Conservation (phyloP, 2,888 invertebrate species). For the Psylliodes chrysocephalus region DNA sequence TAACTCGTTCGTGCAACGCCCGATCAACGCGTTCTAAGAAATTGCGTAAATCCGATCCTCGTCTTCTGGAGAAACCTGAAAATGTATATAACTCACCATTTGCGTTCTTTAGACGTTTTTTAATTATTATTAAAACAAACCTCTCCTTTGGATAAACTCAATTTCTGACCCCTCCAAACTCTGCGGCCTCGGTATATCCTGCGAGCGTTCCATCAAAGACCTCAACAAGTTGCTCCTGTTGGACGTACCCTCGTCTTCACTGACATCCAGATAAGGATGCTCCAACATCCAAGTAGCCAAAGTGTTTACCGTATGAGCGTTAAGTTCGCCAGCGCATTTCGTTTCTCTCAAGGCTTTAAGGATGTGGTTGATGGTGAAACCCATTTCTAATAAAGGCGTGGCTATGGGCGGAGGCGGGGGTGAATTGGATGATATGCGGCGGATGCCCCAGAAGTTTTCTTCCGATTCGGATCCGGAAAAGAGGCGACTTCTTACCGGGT, state of each 20-base stretch:
- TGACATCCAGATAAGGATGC: conserved; percentile 65
- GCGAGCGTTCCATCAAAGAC: conserved; percentile 40
- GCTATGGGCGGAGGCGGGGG: conserved; percentile 65
- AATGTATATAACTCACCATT: not conserved
- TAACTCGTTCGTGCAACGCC: conserved; percentile 51
- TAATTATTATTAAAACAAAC: not conserved
- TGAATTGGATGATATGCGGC: conserved; percentile 48
- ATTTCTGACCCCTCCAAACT: conserved; percentile 41
- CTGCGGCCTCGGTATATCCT: conserved; percentile 45
- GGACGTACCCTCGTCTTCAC: conserved; percentile 34
- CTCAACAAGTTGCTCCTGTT: conserved; percentile 35
- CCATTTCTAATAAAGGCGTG: conserved; percentile 71
- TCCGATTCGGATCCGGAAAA: conserved; percentile 51
- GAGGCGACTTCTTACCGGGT: conserved; percentile 35
- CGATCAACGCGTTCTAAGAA: conserved; percentile 46
- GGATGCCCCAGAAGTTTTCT: conserved; percentile 49
- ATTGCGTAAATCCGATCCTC: conserved; percentile 46
- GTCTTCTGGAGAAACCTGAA: conserved; percentile 41
- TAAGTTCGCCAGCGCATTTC: conserved; percentile 60
- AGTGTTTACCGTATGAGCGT: conserved; percentile 67
- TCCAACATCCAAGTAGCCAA: conserved; percentile 75
- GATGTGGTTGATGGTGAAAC: conserved; percentile 69
- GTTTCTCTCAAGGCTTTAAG: conserved; percentile 66
- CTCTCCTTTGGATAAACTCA: conserved; percentile 37
- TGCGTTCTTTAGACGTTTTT: not conserved